Evolutionary conservation across 2,888 invertebrate species (phyloP), one percentile per base, ranked within the genome.

Genomic region (Chaitophorus viminalis): DNA sequence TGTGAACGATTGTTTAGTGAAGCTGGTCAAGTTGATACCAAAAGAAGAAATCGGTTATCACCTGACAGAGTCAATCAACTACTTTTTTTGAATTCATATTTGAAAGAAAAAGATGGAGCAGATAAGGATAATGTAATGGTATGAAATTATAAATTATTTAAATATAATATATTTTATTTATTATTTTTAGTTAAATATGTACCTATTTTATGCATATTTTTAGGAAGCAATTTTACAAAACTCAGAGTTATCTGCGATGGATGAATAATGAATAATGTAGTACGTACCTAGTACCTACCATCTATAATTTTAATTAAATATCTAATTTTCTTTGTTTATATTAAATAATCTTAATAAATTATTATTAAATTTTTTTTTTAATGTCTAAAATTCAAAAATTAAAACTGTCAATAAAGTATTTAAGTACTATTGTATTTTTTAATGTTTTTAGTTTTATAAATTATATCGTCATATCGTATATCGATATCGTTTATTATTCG

Each of bases 11-110:
- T 52, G 29, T 76, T 76, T 18, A 31, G 76, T 9, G 46, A 52
- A 76, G 18, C 29, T 76, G 52, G 52, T 52, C 29, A 76, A 76
- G 18, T 29, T 18, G 8, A 52, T 29, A 18, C 18, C 29, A 52
- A 76, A 52, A 46, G 29, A 52, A 76, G 29, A 76, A 76, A 76
- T 76, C 52, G 52, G 52, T 76, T 46, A 76, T 52, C 76, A 52
- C 46, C 18, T 29, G 29, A 76, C 76, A 52, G 17, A 52, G 29
- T 21, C 39, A 74, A 39, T 36, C 52, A 76, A 9, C 18, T 76
- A 52, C 18, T 46, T 76, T 76, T 46, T 52, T 76, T 52, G 29
- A 76, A 46, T 76, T 76, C 76, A n/a, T n/a, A n/a, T n/a, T n/a
- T n/a, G n/a, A n/a, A n/a, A n/a, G n/a, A n/a, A n/a, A n/a, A n/a